A percentile compares a stretch with the other conserved stretches of the same genome.
Conservation (phyloP, 2,797 vertebrate genomes). For the Anguilla marmorata region DNA sequence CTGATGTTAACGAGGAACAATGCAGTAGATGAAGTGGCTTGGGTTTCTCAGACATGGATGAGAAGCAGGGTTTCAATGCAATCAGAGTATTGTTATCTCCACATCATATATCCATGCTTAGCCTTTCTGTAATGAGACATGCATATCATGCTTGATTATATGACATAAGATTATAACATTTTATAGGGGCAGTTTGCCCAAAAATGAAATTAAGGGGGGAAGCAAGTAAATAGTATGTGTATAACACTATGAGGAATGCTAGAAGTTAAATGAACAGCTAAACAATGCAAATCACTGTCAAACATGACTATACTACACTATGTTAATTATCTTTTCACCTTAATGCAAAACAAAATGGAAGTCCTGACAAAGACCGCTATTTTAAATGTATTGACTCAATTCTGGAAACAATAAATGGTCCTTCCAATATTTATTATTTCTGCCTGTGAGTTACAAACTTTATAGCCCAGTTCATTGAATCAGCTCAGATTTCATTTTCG, state of each 20-base stretch:
- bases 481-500: neutral
- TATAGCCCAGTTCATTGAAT: neutral
- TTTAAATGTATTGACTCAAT: neutral
- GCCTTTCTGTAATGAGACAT: neutral
- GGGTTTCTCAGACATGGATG: neutral
- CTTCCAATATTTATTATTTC: neutral
- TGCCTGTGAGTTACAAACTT: neutral
- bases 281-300: neutral
- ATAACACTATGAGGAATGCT: neutral
- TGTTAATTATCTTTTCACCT: neutral
- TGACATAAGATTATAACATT: neutral
- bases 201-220: neutral
- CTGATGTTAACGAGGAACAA: constrained; percentile 2
- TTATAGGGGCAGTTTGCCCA: neutral
- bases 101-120: neutral
- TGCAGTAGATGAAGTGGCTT: neutral
- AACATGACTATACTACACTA: neutral
- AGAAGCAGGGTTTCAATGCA: neutral
- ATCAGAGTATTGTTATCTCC: neutral
- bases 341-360: neutral
- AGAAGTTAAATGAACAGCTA: neutral
- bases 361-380: neutral
- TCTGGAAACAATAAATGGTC: neutral
- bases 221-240: neutral
- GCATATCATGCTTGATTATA: neutral